Base-by-base conservation (phyloP, 2,113 vertebrate genomes). In the Cathartes aura region DNA sequence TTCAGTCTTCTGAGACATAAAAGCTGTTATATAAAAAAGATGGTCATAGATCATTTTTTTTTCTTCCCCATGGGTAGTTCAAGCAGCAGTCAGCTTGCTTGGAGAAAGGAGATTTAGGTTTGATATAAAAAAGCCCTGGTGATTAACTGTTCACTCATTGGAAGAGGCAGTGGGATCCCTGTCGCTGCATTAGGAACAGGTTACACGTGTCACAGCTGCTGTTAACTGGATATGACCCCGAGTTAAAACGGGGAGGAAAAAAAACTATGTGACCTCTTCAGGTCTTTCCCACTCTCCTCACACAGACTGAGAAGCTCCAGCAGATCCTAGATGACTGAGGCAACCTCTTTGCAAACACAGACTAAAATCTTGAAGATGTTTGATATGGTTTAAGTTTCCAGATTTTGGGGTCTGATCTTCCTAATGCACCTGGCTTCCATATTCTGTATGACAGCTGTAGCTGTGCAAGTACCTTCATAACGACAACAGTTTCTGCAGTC, bases 1-100 rank as follows among this genome's bases (percentile, higher is more conserved):
- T 76, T 83, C 74, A 88, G 90, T 66, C 74, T 93, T 95, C 74
- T 87, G 92, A 96, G 79, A 92, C 67, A 73, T 60, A 71, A 96
- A 93, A 92, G 78, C 82, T 93, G 90, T 58, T 96, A 72, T 26
- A 74, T 43, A 48, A 90, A 79, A 85, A 59, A 55, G 21, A 75
- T n/a, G 66, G 59, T n/a, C 36, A 86, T 20, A 85, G 82, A 89
- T 85, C 5, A 4, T 50, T 72, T 84, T 75, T 89, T 94, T 83
- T 36, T 10, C 62, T 86, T 87, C 50, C 81, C 82, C 55, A 55
- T 42, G 86, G 30, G 72, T 86, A 96, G 75, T 76, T 92, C 90
- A 90, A 80, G 50, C 55, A 96, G 82, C 78, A 97, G 74, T 66
- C 67, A 88, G 47, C 15, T 88, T 62, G 70, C 45, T 43, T 73